Evolutionary conservation across 2,797 vertebrate species (phyloP).

Genomic region (Champsocephalus esox): DNA sequence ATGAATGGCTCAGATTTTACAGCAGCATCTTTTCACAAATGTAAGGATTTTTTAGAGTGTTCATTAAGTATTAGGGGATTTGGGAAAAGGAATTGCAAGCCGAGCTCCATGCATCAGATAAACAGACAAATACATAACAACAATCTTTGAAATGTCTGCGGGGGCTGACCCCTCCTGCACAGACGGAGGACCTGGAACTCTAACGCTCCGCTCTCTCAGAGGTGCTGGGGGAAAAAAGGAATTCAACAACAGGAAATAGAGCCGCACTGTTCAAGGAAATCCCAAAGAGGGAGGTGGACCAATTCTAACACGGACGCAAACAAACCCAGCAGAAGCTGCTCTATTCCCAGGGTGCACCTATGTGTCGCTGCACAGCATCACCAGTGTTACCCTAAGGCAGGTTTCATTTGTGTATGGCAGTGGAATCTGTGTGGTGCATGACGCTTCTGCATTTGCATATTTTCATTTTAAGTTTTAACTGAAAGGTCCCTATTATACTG

Average conservation of each 20-base stretch:
- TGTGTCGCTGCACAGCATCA: constrained; percentile 15
- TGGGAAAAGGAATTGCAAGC: background rate
- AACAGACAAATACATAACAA: constrained; percentile 21
- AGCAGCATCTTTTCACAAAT: constrained; percentile 12
- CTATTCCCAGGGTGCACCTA: constrained; percentile 63
- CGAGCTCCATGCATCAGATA: constrained; percentile 14
- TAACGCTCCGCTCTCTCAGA: constrained; percentile 62
- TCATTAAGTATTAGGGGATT: background rate
- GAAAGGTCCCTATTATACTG: no score
- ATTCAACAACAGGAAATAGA: constrained; percentile 87
- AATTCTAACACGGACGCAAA: constrained; percentile 49
- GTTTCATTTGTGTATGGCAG: constrained; percentile 16
- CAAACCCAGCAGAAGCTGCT: constrained; percentile 45
- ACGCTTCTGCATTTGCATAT: background rate
- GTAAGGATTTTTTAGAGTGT: constrained; percentile 5
- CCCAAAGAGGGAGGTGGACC: constrained; percentile 64
- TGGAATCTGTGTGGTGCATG: background rate
- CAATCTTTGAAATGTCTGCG: background rate
- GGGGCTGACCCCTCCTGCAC: constrained; percentile 5
- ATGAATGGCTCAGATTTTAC: constrained; percentile 27
- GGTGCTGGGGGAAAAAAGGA: constrained; percentile 74
- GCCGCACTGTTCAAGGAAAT: constrained; percentile 76
- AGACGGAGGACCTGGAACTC: constrained; percentile 27
- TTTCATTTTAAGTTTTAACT: background rate
- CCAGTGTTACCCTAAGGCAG: constrained; percentile 13